These are phyloP conservation scores for Bucorvus abyssinicus DNA, from an alignment of 2,797 vertebrate species.

Conservation along the genomic window DNA sequence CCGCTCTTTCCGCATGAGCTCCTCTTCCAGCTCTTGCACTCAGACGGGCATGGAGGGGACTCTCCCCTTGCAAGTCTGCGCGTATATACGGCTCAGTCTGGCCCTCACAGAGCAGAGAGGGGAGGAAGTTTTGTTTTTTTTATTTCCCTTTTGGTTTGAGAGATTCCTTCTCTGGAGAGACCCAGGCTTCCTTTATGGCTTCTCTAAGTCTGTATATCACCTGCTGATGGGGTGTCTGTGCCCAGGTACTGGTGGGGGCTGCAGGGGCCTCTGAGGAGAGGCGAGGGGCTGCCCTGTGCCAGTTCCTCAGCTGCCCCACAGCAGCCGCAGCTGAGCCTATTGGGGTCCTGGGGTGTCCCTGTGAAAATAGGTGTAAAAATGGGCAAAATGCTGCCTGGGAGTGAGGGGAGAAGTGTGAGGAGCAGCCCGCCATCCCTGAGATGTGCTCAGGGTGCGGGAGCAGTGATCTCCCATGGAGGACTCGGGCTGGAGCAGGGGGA, in stretches of 20 bases:
- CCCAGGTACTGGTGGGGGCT: background rate
- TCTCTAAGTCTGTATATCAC: background rate
- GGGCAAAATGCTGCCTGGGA: background rate
- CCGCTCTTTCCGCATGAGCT: background rate
- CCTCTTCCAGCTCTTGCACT: background rate
- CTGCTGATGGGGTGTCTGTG: fast-evolving
- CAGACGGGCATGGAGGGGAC: fast-evolving
- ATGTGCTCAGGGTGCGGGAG: background rate
- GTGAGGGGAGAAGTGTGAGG: background rate
- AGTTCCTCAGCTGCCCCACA: fast-evolving
- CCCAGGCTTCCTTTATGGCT: background rate
- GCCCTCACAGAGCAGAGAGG: background rate
- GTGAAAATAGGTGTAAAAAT: background rate
- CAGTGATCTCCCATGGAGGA: background rate
- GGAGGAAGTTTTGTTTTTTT: background rate
- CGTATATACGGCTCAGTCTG: fast-evolving
- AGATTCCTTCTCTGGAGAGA: background rate
- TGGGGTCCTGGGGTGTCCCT: fast-evolving
- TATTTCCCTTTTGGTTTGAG: background rate
- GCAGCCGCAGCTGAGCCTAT: background rate
- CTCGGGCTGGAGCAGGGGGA: background rate
- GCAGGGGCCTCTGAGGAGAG: background rate
- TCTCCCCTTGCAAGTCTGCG: background rate
- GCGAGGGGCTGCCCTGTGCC: background rate
- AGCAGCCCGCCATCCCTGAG: background rate